Evolutionary conservation across 2,888 invertebrate genomes (phyloP), one percentile per base, ranked within the genome.

Genomic region (Odontocerum albicorne): DNA sequence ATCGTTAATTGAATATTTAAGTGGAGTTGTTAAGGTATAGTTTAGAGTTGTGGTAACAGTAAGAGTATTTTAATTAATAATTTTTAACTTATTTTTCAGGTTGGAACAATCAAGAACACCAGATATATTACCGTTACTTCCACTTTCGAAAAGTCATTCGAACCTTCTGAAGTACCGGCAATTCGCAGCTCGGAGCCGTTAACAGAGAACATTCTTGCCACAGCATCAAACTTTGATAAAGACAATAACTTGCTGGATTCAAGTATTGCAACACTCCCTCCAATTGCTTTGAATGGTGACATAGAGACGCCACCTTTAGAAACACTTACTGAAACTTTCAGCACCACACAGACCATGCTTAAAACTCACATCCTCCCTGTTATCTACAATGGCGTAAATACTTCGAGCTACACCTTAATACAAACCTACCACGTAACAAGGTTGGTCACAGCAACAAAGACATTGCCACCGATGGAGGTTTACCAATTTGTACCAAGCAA

Each of bases 291-390:
- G 33, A 83, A 87, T 4, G 83, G 86, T 7, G 88, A 87, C 64
- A 84, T 85, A 68, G 90, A 89, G 70, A 93, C 92, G 0, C 92
- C 92, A 10, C 91, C 92, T 0, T 72, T 95, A 45, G 92, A 93
- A 75, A 93, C 92, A 1, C 77, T 91, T 36, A 92, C 92, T 1
- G 93, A 95, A 73, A 92, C 92, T 2, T 95, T 92, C 73, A 92
- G 93, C 64, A 92, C 94, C 3, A 93, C 92, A 1, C 92, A 94
- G 70, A 82, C 88, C 7, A 86, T 93, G 77, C 74, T 92, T 13
- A 93, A 92, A 72, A 95, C 95, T 1, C 92, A 94, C 68, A 84
- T 95, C 57, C 73, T 95, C 46, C 95, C 95, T 0, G 85, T 94
- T 1, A 81, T 93, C 32, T 82, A 84, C 60, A 85, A 85, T 56